A percentile compares a stretch with the other conserved stretches of the same genome.
These are phyloP conservation scores for Barbus barbus DNA, from an alignment of 2,113 vertebrate genomes.

Conservation along the genomic window DNA sequence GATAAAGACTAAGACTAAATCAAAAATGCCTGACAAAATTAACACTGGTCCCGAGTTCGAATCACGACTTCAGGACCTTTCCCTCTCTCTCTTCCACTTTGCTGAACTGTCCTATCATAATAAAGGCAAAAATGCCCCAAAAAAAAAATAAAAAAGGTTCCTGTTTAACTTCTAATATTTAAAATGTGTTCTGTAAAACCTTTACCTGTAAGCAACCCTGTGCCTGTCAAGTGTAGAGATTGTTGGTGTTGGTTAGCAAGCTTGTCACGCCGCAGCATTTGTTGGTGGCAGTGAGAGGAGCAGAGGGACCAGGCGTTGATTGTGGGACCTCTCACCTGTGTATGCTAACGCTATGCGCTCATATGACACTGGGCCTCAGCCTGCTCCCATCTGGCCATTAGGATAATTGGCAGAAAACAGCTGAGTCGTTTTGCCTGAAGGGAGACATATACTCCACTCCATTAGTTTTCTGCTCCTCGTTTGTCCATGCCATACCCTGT, in stretches of 20 bases:
- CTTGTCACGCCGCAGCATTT: conserved; percentile 47
- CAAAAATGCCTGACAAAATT: no score
- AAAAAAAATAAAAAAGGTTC: no score
- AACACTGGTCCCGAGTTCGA: no score
- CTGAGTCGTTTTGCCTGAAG: conserved; percentile 57
- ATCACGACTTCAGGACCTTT: no score
- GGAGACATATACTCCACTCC: conserved; percentile 38
- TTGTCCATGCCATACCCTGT: conserved; percentile 33
- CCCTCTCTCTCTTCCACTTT: no score
- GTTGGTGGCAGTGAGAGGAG: conserved; percentile 63
- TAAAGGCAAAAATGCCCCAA: no score
- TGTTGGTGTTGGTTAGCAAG: conserved; percentile 44
- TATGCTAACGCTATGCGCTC: conserved; percentile 70
- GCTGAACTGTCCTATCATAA: no score
- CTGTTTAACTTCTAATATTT: background rate
- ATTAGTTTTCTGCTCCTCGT: conserved; percentile 46
- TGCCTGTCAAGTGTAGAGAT: background rate
- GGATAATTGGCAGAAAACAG: conserved; percentile 75
- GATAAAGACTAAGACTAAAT: no score
- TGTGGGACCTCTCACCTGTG: conserved; percentile 74
- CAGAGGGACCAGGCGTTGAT: conserved; percentile 64
- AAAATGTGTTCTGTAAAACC: conserved; percentile 19
- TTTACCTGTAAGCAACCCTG: conserved; percentile 61
- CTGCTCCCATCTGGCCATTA: conserved; percentile 67
- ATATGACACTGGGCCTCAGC: conserved; percentile 32